A percentile compares a stretch with the other conserved stretches of the same genome.
Conservation (phyloP, 92 coral and sea anemone genomes). For the Zoanthus gigantus region DNA sequence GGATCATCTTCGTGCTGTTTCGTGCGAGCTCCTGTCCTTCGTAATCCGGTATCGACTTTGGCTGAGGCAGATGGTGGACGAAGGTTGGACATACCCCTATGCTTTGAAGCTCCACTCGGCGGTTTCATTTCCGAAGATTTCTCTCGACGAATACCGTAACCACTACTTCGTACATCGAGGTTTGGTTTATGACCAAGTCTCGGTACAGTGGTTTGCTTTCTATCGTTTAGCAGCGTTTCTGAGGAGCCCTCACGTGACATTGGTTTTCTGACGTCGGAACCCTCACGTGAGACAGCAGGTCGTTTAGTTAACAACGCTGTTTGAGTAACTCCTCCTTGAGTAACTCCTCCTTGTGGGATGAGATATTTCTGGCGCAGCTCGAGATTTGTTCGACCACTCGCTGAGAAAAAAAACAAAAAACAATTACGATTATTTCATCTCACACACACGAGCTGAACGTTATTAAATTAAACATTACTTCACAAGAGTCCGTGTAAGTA, state of each 20-base stretch:
- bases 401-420: conserved; percentile 50
- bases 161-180: conserved; percentile 77
- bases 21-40: conserved; percentile 55
- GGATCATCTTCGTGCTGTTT: conserved; percentile 58
- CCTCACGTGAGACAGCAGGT: conserved; percentile 81
- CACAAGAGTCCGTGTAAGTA: no score
- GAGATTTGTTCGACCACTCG: conserved; percentile 89
- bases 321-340: conserved; percentile 61
- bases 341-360: conserved; percentile 62
- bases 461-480: no score
- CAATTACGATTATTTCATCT: background rate
- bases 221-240: conserved; percentile 57
- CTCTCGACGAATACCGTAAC: conserved; percentile 88
- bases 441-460: background rate
- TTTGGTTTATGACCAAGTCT: conserved; percentile 79
- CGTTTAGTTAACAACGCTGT: conserved; percentile 74
- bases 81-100: conserved; percentile 74
- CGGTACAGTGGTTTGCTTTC: conserved; percentile 63
- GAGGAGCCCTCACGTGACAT: conserved; percentile 74
- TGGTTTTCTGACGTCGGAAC: conserved; percentile 77
- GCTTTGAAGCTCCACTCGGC: conserved; percentile 60
- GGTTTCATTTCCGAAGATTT: conserved; percentile 66
- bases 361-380: conserved; percentile 82
- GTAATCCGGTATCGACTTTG: conserved; percentile 49
- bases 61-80: conserved; percentile 63